phyloP scores from a whole-genome alignment of 1,140 invertebrate species.

The Drosophila guanche region DNA sequence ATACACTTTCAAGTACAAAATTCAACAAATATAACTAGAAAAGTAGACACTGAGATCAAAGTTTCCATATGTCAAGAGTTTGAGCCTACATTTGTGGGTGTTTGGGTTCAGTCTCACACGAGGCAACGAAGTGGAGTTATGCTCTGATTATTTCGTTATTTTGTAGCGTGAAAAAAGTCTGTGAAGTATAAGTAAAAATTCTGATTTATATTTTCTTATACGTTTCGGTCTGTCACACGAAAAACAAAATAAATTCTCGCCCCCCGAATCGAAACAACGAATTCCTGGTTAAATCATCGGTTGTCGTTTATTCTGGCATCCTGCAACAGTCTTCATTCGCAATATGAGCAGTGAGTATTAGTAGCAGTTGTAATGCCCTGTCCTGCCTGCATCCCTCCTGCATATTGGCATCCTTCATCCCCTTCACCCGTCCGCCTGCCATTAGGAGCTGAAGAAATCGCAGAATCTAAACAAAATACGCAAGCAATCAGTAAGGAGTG shows the following conservation, averaged over 20 bases:
- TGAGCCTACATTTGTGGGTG: too few relatives aligned
- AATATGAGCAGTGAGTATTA: conserved; percentile 78
- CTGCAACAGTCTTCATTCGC: conserved; percentile 30
- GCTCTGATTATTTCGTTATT: too few relatives aligned
- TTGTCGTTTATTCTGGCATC: neutral
- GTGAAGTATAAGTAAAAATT: conserved; percentile 9
- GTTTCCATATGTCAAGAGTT: too few relatives aligned
- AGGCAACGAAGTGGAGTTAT: too few relatives aligned
- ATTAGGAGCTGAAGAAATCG: conserved; percentile 5
- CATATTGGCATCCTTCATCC: conserved; percentile 2
- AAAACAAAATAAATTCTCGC: neutral
- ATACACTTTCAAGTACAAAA: conserved; percentile 3
- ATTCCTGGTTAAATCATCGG: conserved; percentile 11
- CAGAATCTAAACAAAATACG: neutral
- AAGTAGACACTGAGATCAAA: conserved; percentile 39
- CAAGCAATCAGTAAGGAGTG: conserved; percentile 5
- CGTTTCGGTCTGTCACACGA: neutral
- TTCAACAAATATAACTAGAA: neutral
- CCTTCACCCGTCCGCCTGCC: neutral
- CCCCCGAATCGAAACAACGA: conserved; percentile 2
- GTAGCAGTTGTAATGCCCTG: conserved; percentile 1
- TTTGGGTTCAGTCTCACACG: too few relatives aligned
- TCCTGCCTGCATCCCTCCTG: conserved; percentile 2
- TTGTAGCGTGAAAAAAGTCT: too few relatives aligned
- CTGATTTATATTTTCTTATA: conserved; percentile 23